Conservation (phyloP, 1,140 invertebrate genomes). For the Neodiprion lecontei region DNA sequence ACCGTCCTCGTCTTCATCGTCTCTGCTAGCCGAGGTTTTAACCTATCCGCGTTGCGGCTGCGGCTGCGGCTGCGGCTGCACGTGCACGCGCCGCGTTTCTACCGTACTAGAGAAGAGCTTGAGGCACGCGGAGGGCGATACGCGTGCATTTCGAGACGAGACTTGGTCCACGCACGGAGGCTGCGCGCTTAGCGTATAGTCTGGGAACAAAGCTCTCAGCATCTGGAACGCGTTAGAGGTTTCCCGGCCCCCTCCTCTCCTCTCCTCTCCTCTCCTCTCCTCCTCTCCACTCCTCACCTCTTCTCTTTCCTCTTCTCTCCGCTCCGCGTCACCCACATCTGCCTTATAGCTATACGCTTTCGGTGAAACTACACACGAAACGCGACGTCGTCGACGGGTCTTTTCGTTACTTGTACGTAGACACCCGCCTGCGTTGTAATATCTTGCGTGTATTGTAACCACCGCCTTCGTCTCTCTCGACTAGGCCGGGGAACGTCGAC, state of each 20-base stretch:
- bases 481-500: too few species aligned
- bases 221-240: constrained; percentile 60
- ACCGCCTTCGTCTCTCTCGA: too few species aligned
- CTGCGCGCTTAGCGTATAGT: constrained; percentile 9
- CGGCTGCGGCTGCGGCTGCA: background rate
- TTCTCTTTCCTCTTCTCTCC: constrained; percentile 25
- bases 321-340: background rate
- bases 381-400: too few species aligned
- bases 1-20: constrained; percentile 2
- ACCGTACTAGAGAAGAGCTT: constrained; percentile 13
- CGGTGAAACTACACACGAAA: too few species aligned
- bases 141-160: constrained; percentile 18
- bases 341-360: too few species aligned
- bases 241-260: constrained; percentile 3
- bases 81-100: background rate
- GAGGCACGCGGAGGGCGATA: constrained; percentile 14
- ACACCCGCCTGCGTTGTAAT: too few species aligned
- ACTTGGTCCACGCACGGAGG: constrained; percentile 22
- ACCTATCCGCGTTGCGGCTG: background rate
- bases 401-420: too few species aligned
- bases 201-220: constrained; percentile 57
- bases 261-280: constrained; percentile 23
- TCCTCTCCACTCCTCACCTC: constrained; percentile 27
- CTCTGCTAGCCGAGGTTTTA: background rate
- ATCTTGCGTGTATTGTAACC: too few species aligned